These are phyloP conservation scores for Trichopoda pennipes DNA, from an alignment of 2,888 invertebrate species.

Conservation along the genomic window DNA sequence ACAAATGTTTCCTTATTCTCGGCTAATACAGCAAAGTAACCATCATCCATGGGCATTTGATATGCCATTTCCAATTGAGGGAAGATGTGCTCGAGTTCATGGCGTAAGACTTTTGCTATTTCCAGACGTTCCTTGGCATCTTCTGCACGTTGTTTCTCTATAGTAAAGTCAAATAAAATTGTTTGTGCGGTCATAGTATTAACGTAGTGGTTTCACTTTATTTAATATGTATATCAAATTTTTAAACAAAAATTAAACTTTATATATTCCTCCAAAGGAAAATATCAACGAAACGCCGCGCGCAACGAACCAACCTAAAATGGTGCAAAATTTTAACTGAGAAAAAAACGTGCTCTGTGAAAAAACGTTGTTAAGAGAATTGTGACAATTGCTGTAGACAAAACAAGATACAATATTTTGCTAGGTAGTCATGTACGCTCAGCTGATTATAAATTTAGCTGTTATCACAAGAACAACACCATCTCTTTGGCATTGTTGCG, in stretches of 20 bases:
- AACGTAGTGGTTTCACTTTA: constrained; percentile 8
- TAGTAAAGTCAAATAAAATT: constrained; percentile 89
- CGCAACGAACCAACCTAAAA: constrained; percentile 25
- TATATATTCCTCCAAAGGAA: not conserved
- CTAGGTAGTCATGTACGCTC: too few relatives aligned
- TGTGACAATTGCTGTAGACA: not conserved
- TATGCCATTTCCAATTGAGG: constrained; percentile 86
- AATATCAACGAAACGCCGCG: not conserved
- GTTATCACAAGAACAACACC: too few relatives aligned
- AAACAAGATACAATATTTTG: too few relatives aligned
- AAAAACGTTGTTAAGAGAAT: not conserved
- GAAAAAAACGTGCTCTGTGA: too few relatives aligned
- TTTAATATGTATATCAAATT: not conserved
- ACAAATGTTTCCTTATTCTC: constrained; percentile 87
- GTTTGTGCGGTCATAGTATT: constrained; percentile 88
- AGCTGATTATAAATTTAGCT: too few relatives aligned
- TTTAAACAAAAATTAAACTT: not conserved
- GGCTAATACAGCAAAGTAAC: constrained; percentile 86
- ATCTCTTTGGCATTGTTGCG: too few relatives aligned
- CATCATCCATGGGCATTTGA: constrained; percentile 86
- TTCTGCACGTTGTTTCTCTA: constrained; percentile 86
- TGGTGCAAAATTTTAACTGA: constrained; percentile 57
- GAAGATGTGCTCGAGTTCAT: constrained; percentile 87
- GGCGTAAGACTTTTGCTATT: constrained; percentile 86
- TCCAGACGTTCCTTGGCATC: constrained; percentile 86